Evolutionary conservation across 2,888 invertebrate species (phyloP).

Genomic region (Pammene fasciana): DNA sequence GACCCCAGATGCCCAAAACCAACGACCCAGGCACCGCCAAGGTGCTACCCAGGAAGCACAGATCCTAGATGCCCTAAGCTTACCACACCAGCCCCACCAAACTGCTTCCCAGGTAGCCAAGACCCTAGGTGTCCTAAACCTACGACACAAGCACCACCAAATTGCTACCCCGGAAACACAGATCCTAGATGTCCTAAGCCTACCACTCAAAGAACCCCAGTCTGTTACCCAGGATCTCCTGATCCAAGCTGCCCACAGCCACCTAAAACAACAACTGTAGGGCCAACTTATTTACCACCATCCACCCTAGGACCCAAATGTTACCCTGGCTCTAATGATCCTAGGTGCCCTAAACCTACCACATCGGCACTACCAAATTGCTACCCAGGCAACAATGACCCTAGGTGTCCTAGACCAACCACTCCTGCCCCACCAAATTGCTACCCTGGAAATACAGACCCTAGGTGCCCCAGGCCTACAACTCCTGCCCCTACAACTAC

Average conservation of each 20-base stretch:
- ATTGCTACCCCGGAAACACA: slow-evolving; percentile 50
- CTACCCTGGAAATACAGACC: slow-evolving; percentile 49
- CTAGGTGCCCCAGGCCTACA: slow-evolving; percentile 51
- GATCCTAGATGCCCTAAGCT: slow-evolving; percentile 56
- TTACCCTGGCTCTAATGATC: slow-evolving; percentile 49
- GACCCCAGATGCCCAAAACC: slow-evolving; percentile 56
- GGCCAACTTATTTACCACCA: slow-evolving; percentile 46
- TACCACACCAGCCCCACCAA: slow-evolving; percentile 44
- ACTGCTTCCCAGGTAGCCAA: slow-evolving; percentile 55
- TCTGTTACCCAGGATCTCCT: slow-evolving; percentile 47
- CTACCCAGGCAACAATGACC: slow-evolving; percentile 57
- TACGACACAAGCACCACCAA: slow-evolving; percentile 28
- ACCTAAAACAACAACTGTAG: slow-evolving; percentile 41
- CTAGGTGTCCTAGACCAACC: slow-evolving; percentile 51
- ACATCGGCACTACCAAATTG: slow-evolving; percentile 53
- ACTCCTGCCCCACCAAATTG: slow-evolving; percentile 46
- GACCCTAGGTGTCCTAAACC: slow-evolving; percentile 52
- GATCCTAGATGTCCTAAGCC: slow-evolving; percentile 54
- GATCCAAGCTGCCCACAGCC: slow-evolving; percentile 55
- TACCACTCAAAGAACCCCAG: slow-evolving; percentile 46
- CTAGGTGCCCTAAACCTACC: slow-evolving; percentile 49
- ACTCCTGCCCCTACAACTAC: slow-evolving; percentile 48
- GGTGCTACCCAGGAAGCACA: slow-evolving; percentile 47
- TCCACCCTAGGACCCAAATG: slow-evolving; percentile 48
- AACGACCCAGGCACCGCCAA: slow-evolving; percentile 48